Conservation (phyloP, 2,888 invertebrate species). For the Chloromyia formosa region DNA sequence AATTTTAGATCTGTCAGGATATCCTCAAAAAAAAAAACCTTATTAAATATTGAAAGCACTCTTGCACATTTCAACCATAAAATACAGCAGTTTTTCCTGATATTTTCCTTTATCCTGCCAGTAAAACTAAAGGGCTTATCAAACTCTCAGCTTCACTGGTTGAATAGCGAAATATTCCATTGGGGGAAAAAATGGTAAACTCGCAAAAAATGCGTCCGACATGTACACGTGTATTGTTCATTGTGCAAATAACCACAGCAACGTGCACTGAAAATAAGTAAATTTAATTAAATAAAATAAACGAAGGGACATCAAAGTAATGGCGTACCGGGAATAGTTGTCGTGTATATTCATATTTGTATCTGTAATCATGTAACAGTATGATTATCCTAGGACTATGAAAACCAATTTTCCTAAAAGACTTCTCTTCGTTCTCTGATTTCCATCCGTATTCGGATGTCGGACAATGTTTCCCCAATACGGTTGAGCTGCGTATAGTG, state of each 20-base stretch:
- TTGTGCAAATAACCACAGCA: background rate
- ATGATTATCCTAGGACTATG: constrained; percentile 6
- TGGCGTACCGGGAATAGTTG: background rate
- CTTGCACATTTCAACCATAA: background rate
- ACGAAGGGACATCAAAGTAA: constrained; percentile 13
- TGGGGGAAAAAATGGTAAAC: too few species aligned
- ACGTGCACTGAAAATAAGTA: background rate
- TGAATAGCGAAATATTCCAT: too few species aligned
- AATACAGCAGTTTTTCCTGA: too few species aligned
- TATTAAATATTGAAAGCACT: constrained; percentile 1
- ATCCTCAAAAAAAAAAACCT: too few species aligned
- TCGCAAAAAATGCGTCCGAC: background rate
- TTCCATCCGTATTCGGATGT: too few species aligned
- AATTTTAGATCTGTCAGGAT: too few species aligned
- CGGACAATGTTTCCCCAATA: too few species aligned
- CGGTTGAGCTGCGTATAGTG: too few species aligned
- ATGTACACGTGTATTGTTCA: too few species aligned
- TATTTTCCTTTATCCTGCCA: too few species aligned
- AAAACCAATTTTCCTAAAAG: constrained; percentile 20
- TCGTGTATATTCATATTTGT: background rate
- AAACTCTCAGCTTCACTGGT: too few species aligned
- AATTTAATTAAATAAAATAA: constrained; percentile 20
- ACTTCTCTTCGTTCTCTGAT: background rate
- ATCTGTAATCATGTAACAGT: background rate
- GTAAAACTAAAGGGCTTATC: too few species aligned